phyloP scores from a whole-genome alignment of 2,888 invertebrate species.

The Adineta ricciae region DNA sequence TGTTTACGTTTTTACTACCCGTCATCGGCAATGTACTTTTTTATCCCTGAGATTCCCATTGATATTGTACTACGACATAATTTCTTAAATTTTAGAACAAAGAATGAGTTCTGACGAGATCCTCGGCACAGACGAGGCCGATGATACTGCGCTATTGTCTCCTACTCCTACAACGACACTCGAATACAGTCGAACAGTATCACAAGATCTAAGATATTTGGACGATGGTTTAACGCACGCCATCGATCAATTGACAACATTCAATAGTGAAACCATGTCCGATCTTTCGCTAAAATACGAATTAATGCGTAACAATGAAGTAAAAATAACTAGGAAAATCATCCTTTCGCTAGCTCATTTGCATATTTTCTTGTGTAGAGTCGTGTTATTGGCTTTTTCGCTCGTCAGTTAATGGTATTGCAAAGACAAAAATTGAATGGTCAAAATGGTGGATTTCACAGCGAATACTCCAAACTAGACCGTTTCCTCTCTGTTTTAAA shows the following conservation, averaged over 20 bases:
- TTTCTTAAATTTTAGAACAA: background rate
- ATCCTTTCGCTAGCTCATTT: too few species aligned
- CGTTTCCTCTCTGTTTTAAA: background rate
- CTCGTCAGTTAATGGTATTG: background rate
- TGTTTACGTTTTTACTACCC: background rate
- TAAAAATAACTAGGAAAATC: too few species aligned
- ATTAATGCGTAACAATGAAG: constrained; percentile 6
- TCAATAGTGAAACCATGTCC: constrained; percentile 17
- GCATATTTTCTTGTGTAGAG: too few species aligned
- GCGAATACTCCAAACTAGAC: constrained; percentile 8
- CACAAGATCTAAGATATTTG: background rate
- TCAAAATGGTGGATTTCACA: constrained; percentile 2
- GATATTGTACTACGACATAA: too few species aligned
- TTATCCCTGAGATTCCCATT: too few species aligned
- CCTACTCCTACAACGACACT: background rate
- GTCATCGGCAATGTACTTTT: background rate
- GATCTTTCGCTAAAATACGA: constrained; percentile 13
- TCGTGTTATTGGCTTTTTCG: constrained; percentile 6
- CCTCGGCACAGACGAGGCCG: background rate
- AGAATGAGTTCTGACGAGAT: background rate
- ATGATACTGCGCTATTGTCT: background rate
- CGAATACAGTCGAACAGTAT: background rate
- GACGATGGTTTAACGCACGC: background rate
- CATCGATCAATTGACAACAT: constrained; percentile 18
- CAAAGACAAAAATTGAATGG: background rate